phyloP scores from a whole-genome alignment of 2,888 invertebrate species.

The Pardosa pseudoannulata region DNA sequence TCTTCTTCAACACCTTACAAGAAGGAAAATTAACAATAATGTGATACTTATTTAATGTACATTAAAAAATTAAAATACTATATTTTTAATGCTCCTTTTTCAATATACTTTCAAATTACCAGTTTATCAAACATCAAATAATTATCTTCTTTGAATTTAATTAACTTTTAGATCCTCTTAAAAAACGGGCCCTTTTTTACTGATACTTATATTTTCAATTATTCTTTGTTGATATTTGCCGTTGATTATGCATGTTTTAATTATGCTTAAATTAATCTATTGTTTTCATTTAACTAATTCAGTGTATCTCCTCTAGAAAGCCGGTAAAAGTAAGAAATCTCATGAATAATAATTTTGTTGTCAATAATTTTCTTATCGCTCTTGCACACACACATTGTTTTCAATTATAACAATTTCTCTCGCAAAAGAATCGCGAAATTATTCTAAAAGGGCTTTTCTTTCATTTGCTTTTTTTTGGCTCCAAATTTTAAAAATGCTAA shows the following conservation, averaged over 20 bases:
- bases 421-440: too few relatives aligned
- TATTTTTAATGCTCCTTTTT: not conserved
- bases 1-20: too few relatives aligned
- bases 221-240: not conserved
- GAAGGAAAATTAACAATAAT: not conserved
- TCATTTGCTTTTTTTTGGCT: too few relatives aligned
- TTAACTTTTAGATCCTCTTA: not conserved
- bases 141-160: not conserved
- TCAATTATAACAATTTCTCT: not conserved
- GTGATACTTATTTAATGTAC: not conserved
- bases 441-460: too few relatives aligned
- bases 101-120: not conserved
- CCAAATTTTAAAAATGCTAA: too few relatives aligned
- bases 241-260: not conserved
- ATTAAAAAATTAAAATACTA: not conserved
- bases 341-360: not conserved
- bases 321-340: not conserved
- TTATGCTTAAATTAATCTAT: conserved; percentile 8
- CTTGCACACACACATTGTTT: not conserved
- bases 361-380: not conserved
- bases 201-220: not conserved
- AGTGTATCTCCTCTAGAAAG: not conserved
- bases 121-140: not conserved
- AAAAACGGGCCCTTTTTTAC: not conserved
- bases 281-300: not conserved